Conservation (phyloP, 2,888 invertebrate species). For the Lithophane semibrunnea region DNA sequence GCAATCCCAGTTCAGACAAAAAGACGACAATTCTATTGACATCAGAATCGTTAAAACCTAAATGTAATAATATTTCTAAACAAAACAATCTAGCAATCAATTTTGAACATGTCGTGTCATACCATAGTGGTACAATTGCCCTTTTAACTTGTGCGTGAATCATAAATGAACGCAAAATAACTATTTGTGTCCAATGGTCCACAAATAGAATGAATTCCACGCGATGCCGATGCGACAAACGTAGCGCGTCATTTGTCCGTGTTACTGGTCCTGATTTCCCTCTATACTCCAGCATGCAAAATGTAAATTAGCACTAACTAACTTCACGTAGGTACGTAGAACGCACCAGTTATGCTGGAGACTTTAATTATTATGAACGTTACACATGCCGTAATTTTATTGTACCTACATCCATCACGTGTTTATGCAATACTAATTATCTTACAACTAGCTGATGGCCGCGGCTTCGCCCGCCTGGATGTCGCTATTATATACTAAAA, state of each 20-base stretch:
- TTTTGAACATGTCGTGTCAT: neutral
- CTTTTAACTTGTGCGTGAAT: neutral
- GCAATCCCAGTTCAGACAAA: neutral
- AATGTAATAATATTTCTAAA: neutral
- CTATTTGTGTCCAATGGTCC: neutral
- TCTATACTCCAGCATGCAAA: neutral
- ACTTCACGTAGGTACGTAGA: neutral
- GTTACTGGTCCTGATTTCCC: neutral
- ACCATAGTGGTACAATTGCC: neutral
- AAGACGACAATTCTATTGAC: neutral
- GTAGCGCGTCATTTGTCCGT: neutral
- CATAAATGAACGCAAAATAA: neutral
- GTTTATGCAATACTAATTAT: neutral
- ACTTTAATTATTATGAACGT: conserved; percentile 5
- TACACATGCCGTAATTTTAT: neutral
- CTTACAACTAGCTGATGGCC: no score
- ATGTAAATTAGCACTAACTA: conserved; percentile 27
- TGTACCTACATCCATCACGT: neutral
- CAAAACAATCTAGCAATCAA: neutral
- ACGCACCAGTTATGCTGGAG: neutral
- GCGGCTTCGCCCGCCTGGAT: no score
- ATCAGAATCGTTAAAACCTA: neutral
- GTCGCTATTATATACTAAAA: no score
- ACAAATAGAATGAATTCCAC: neutral
- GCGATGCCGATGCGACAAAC: neutral